A percentile compares a stretch with the other conserved stretches of the same genome.
phyloP scores from a whole-genome alignment of 2,888 invertebrate species.

The Itoplectis maculator region DNA sequence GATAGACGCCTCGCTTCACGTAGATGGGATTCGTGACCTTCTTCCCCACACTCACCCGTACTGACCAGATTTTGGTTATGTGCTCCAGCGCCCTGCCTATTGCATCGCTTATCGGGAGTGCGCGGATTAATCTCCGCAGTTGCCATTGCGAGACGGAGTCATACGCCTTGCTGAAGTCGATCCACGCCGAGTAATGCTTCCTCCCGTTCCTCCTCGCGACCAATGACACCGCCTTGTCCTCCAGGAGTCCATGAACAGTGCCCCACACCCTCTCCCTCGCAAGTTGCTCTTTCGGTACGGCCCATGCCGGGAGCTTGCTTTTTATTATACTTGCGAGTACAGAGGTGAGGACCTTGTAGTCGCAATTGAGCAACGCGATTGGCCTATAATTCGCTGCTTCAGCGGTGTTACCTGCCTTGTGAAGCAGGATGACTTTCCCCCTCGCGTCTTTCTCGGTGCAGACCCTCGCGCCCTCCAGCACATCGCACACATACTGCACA shows the following conservation, averaged over 20 bases:
- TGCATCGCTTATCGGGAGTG: too few species aligned
- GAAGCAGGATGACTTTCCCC: slow-evolving; percentile 68
- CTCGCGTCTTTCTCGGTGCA: slow-evolving; percentile 64
- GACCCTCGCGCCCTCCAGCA: background rate
- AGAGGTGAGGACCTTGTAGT: slow-evolving; percentile 71
- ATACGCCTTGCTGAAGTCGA: slow-evolving; percentile 52
- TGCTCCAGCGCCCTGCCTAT: slow-evolving; percentile 11
- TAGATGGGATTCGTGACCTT: slow-evolving; percentile 33
- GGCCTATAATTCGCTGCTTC: slow-evolving; percentile 70
- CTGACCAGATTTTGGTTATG: background rate
- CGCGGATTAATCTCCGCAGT: slow-evolving; percentile 25
- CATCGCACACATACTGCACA: background rate
- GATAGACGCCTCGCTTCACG: slow-evolving; percentile 46
- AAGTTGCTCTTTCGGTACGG: slow-evolving; percentile 57
- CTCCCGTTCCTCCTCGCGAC: slow-evolving; percentile 55
- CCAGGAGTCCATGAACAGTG: slow-evolving; percentile 69
- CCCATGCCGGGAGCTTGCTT: slow-evolving; percentile 60
- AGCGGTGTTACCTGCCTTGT: slow-evolving; percentile 67
- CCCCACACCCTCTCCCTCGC: too few species aligned
- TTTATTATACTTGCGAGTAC: slow-evolving; percentile 53
- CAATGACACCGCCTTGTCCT: slow-evolving; percentile 69
- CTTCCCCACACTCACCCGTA: too few species aligned
- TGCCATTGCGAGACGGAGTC: slow-evolving; percentile 47
- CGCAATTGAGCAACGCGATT: slow-evolving; percentile 72
- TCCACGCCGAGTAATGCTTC: slow-evolving; percentile 66